Conservation (phyloP, 2,797 vertebrate genomes). For the Iguana delicatissima region DNA sequence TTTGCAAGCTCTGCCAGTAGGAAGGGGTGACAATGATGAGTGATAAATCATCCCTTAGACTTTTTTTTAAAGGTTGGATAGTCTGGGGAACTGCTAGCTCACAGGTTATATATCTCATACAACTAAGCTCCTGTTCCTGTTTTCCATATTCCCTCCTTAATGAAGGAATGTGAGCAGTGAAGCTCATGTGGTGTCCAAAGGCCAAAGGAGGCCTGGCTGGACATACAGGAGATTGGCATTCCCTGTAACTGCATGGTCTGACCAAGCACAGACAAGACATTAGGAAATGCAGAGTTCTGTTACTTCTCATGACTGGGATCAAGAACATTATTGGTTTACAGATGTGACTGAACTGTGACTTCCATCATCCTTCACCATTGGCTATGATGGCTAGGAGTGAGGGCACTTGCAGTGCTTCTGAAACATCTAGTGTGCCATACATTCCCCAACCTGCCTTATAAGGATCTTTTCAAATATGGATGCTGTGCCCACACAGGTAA, state of each 20-base stretch:
- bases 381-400: not conserved
- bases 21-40: not conserved
- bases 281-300: not conserved
- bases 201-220: not conserved
- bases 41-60: not conserved
- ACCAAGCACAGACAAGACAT: not conserved
- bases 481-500: constrained; percentile 32
- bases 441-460: not conserved
- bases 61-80: not conserved
- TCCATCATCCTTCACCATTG: not conserved
- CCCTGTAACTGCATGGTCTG: not conserved
- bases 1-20: no score
- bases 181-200: not conserved
- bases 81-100: not conserved
- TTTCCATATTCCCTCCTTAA: not conserved
- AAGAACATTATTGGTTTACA: not conserved
- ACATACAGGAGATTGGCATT: not conserved
- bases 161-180: not conserved
- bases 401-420: no score
- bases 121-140: not conserved
- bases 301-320: not conserved
- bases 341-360: not conserved
- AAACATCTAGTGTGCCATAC: not conserved
- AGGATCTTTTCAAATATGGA: not conserved
- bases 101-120: not conserved